These are phyloP conservation scores for Hiodon alosoides DNA, from an alignment of 2,113 vertebrate genomes.

Conservation along the genomic window DNA sequence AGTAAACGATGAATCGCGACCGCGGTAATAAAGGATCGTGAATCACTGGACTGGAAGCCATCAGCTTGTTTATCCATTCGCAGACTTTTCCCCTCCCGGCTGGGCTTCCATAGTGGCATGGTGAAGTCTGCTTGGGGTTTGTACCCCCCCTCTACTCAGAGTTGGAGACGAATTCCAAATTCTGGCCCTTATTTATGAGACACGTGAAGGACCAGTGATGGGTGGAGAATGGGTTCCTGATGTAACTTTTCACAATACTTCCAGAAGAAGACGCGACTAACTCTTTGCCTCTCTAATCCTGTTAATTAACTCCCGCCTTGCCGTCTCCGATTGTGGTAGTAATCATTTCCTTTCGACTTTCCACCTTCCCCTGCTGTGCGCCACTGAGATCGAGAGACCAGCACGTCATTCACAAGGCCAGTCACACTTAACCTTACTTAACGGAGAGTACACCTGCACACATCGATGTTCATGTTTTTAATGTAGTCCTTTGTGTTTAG, in stretches of 20 bases:
- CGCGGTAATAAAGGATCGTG: no score
- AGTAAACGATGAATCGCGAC: neutral
- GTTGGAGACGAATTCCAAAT: neutral
- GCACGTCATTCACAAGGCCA: neutral
- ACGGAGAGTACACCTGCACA: neutral
- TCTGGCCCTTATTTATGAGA: no score
- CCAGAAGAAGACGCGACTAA: no score
- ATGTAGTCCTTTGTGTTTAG: no score
- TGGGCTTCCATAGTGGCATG: no score
- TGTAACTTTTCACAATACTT: no score
- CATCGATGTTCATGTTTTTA: neutral
- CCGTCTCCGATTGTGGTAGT: slow-evolving; percentile 39
- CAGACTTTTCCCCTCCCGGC: no score
- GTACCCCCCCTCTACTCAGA: neutral
- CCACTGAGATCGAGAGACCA: slow-evolving; percentile 33
- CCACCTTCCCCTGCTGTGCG: slow-evolving; percentile 46
- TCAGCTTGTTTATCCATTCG: neutral
- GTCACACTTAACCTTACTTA: neutral
- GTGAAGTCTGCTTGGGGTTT: no score
- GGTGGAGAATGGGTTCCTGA: no score
- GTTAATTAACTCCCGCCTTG: neutral
- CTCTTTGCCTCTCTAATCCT: no score
- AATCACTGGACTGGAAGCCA: neutral
- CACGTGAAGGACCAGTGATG: no score
- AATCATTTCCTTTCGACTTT: slow-evolving; percentile 58